These are phyloP conservation scores for Sinodicranocentrus sp. DNA, from an alignment of 2,888 invertebrate species.

Conservation along the genomic window DNA sequence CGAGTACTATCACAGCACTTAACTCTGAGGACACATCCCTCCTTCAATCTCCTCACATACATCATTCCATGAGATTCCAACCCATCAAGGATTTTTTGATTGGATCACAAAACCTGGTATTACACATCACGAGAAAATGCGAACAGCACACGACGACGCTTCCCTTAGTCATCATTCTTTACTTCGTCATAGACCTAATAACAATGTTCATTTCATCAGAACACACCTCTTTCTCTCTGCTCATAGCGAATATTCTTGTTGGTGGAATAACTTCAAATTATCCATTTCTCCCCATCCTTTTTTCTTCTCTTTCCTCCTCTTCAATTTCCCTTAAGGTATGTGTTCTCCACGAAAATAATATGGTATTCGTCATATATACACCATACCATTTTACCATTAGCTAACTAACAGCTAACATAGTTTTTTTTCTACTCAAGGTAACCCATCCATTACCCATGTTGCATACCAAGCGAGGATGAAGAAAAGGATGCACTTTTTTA, in stretches of 20 bases:
- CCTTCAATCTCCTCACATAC: constrained; percentile 60
- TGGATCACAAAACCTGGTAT: constrained; percentile 67
- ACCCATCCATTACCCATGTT: constrained; percentile 50
- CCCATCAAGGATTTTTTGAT: constrained; percentile 65
- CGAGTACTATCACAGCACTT: not conserved
- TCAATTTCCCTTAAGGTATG: constrained; percentile 48
- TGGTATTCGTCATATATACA: not conserved
- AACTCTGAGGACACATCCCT: constrained; percentile 54
- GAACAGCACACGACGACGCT: constrained; percentile 59
- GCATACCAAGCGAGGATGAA: not conserved
- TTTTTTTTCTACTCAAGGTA: not conserved
- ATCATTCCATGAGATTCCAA: constrained; percentile 62
- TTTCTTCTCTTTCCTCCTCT: constrained; percentile 36
- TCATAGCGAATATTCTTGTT: constrained; percentile 48
- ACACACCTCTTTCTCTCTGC: constrained; percentile 62
- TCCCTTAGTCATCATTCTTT: constrained; percentile 32
- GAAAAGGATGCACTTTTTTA: constrained; percentile 44
- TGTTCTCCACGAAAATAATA: not conserved
- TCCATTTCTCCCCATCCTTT: not conserved
- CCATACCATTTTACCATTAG: constrained; percentile 9
- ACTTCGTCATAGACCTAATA: constrained; percentile 53
- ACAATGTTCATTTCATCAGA: constrained; percentile 64
- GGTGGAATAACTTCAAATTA: constrained; percentile 8
- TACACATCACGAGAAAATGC: constrained; percentile 48
- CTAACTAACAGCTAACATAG: not conserved